Percentiles rank a stretch among this genome's conserved stretches.
phyloP scores from a whole-genome alignment of 2,113 vertebrate species.

The Macquaria ambigua region DNA sequence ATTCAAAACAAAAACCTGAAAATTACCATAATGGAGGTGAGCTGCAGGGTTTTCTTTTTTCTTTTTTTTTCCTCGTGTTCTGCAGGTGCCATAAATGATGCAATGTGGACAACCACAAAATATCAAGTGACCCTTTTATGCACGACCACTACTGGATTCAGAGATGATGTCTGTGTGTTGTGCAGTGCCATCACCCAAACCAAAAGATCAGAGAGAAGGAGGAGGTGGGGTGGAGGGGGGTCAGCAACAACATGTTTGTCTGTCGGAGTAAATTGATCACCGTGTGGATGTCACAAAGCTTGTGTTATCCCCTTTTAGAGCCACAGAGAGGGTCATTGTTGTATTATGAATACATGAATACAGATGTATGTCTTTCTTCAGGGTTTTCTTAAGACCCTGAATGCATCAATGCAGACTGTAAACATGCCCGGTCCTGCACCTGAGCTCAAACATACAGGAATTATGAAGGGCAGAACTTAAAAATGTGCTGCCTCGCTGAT shows the following conservation, averaged over 20 bases:
- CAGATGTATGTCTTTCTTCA: constrained; percentile 55
- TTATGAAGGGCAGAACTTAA: constrained; percentile 80
- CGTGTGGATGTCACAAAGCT: constrained; percentile 61
- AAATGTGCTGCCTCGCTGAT: constrained; percentile 81
- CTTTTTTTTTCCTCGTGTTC: neutral
- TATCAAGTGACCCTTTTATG: constrained; percentile 67
- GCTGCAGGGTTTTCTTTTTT: constrained; percentile 15
- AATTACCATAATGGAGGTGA: constrained; percentile 50
- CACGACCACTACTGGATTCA: constrained; percentile 36
- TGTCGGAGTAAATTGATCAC: constrained; percentile 64
- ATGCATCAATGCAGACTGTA: constrained; percentile 70
- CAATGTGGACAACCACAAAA: constrained; percentile 59
- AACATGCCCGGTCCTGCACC: constrained; percentile 83
- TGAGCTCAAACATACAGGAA: constrained; percentile 81
- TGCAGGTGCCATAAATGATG: constrained; percentile 63
- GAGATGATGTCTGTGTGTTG: constrained; percentile 39
- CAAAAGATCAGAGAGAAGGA: constrained; percentile 49
- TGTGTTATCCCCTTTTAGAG: constrained; percentile 58
- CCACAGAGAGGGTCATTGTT: constrained; percentile 79
- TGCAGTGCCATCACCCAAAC: constrained; percentile 36
- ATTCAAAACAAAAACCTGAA: constrained; percentile 53
- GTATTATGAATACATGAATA: constrained; percentile 72
- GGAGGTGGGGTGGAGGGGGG: constrained; percentile 2
- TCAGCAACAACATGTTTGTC: constrained; percentile 66
- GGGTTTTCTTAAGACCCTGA: constrained; percentile 56